Evolutionary conservation across 2,797 vertebrate genomes (phyloP).

Genomic region (Champsocephalus gunnari): DNA sequence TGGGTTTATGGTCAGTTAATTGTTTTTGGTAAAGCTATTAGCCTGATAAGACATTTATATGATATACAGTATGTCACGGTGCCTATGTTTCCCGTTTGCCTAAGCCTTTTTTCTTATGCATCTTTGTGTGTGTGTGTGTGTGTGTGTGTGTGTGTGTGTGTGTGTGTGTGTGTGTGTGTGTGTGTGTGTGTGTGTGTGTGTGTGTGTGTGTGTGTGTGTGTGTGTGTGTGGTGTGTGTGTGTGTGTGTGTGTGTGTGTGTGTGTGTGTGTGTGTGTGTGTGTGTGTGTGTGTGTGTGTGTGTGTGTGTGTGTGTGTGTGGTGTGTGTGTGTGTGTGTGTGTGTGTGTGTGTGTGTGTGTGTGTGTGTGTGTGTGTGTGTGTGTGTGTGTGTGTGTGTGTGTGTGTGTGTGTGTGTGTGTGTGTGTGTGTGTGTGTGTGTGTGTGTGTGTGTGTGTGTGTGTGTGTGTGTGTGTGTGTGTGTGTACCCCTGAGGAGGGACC

Average conservation of each 20-base stretch:
- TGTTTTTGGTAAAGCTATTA: constrained; percentile 32
- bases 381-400: constrained; percentile 19
- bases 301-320: not conserved
- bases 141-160: constrained; percentile 16
- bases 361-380: not conserved
- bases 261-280: not conserved
- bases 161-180: not conserved
- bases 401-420: not conserved
- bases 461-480: constrained; percentile 14
- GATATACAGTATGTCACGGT: constrained; percentile 10
- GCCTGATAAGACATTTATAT: constrained; percentile 37
- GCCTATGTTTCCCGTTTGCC: constrained; percentile 23
- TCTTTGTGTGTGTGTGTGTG: not conserved
- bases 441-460: not conserved
- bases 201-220: not conserved
- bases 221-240: not conserved
- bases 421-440: not conserved
- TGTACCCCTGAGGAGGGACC: constrained; percentile 6
- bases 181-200: not conserved
- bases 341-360: not conserved
- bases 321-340: constrained; percentile 1
- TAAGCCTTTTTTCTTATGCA: not conserved
- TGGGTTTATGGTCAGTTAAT: constrained; percentile 47
- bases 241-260: constrained; percentile 12
- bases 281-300: not conserved